These are phyloP conservation scores for Diaprepes abbreviatus DNA, from an alignment of 2,888 invertebrate genomes.

Conservation along the genomic window DNA sequence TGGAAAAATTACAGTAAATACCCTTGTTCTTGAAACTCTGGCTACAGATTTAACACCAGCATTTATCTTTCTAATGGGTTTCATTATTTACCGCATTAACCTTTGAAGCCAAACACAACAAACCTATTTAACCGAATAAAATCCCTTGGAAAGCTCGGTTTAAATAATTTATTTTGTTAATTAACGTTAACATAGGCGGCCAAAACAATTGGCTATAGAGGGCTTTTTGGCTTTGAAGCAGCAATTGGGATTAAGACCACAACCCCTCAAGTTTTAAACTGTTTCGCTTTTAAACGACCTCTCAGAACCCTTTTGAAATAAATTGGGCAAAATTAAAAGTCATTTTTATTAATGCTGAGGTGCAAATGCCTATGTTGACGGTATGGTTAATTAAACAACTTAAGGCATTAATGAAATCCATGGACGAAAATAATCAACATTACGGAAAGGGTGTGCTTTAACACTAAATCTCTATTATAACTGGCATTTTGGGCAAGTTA, in stretches of 20 bases:
- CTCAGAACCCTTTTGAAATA: too few species aligned
- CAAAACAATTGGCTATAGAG: background rate
- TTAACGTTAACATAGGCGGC: background rate
- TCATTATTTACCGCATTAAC: slow-evolving; percentile 35
- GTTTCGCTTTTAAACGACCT: too few species aligned
- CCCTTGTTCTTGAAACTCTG: slow-evolving; percentile 19
- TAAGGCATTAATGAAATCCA: too few species aligned
- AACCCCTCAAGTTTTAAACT: background rate
- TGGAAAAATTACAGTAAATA: slow-evolving; percentile 9
- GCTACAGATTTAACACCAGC: slow-evolving; percentile 14
- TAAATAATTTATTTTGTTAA: slow-evolving; percentile 11
- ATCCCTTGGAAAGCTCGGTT: slow-evolving; percentile 18
- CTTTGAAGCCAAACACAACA: slow-evolving; percentile 30
- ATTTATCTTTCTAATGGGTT: slow-evolving; percentile 22
- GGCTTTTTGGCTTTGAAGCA: background rate
- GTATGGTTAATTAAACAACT: too few species aligned
- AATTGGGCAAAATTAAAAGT: too few species aligned
- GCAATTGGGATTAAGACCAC: background rate
- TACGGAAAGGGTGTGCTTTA: too few species aligned
- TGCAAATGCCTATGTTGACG: too few species aligned
- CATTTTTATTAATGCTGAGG: too few species aligned
- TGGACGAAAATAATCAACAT: too few species aligned
- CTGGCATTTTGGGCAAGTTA: too few species aligned
- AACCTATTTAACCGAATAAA: slow-evolving; percentile 36
- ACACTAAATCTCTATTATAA: too few species aligned